Evolutionary conservation across 2,113 vertebrate species (phyloP).

Genomic region (Empidonax traillii): DNA sequence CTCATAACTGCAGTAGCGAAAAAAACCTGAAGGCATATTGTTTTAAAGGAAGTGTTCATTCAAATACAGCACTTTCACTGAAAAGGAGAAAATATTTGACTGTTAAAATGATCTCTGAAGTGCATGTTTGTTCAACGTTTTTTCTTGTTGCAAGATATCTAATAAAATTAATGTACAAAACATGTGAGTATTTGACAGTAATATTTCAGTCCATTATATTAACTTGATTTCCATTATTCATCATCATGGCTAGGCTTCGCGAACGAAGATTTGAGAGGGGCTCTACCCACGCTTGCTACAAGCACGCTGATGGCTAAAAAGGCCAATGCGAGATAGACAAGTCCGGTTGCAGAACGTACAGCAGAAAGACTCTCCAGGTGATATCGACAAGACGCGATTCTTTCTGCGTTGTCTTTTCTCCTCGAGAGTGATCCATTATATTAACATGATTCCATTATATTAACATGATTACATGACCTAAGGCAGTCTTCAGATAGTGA

Average conservation of each 20-base stretch:
- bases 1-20: neutral
- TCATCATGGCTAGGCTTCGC: no score
- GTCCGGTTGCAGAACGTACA: no score
- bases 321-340: no score
- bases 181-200: neutral
- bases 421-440: no score
- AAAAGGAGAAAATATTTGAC: neutral
- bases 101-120: neutral
- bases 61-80: neutral
- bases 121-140: neutral
- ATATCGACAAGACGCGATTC: no score
- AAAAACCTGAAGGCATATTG: neutral
- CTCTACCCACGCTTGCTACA: no score
- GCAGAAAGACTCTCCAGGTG: no score
- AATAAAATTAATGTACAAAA: slow-evolving; percentile 37
- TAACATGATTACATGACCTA: neutral
- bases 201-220: neutral
- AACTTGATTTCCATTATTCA: neutral
- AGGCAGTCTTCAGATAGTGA: neutral
- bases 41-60: neutral
- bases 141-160: neutral
- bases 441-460: neutral
- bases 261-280: no score
- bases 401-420: no score
- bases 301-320: no score